These are phyloP conservation scores for Campylorhamphus procurvoides DNA, from an alignment of 2,113 vertebrate genomes.

Conservation along the genomic window DNA sequence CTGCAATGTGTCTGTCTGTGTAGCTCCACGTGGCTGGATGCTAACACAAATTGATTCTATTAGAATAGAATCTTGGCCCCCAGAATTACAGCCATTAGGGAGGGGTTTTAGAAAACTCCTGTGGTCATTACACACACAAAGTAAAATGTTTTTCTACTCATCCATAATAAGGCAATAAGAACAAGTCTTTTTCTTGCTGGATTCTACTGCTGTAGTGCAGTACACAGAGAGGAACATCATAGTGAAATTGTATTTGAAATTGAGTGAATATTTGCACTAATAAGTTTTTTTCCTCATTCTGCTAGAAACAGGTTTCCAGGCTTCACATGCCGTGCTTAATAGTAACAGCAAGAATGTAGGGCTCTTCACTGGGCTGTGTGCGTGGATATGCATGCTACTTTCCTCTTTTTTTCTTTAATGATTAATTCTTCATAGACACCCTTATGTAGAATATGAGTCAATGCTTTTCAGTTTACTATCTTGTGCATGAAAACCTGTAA, in stretches of 20 bases:
- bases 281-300: not conserved
- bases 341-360: not conserved
- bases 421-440: not conserved
- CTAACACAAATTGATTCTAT: not conserved
- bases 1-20: not conserved
- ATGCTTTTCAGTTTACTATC: not conserved
- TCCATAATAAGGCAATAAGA: not conserved
- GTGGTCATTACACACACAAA: not conserved
- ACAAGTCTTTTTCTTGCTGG: not conserved
- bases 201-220: not conserved
- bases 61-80: not conserved
- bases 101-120: not conserved
- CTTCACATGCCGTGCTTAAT: not conserved
- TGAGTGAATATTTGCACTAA: not conserved
- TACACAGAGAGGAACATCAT: not conserved
- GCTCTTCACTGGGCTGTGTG: not conserved
- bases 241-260: not conserved
- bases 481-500: not conserved
- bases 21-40: not conserved
- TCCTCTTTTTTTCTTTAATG: not conserved
- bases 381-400: not conserved
- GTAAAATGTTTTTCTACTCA: not conserved
- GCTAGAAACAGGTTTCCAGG: not conserved
- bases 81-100: not conserved
- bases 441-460: not conserved